Conservation (phyloP, 2,113 vertebrate genomes). For the Ranitomeya variabilis region DNA sequence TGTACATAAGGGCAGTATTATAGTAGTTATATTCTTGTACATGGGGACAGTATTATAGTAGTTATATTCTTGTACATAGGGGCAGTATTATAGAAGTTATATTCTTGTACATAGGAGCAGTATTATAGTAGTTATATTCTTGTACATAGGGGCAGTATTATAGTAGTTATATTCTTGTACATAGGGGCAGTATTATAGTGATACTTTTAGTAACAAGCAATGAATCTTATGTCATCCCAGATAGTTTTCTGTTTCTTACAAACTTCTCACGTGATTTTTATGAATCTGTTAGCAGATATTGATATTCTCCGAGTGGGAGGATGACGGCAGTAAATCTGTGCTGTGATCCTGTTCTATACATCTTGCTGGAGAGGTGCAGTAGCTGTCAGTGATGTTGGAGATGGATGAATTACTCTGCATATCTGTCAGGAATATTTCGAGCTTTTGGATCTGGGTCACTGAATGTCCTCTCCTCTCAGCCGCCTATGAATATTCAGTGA, state of each 20-base stretch:
- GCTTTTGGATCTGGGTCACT: conserved; percentile 10
- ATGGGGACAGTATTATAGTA: too few relatives aligned
- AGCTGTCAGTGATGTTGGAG: not conserved
- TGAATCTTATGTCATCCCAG: not conserved
- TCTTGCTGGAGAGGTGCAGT: conserved; percentile 10
- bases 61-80: too few relatives aligned
- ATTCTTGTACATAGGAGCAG: too few relatives aligned
- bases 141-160: too few relatives aligned
- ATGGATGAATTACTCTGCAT: not conserved
- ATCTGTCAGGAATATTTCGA: not conserved
- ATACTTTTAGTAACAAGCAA: not conserved
- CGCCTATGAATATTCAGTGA: not conserved
- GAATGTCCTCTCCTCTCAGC: not conserved
- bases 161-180: conserved; percentile 10
- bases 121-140: too few relatives aligned
- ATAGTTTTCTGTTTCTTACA: not conserved
- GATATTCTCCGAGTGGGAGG: not conserved
- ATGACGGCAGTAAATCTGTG: not conserved
- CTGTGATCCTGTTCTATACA: not conserved
- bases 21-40: too few relatives aligned
- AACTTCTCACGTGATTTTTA: not conserved
- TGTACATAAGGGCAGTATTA: too few relatives aligned
- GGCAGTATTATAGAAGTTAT: too few relatives aligned
- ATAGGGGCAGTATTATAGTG: not conserved
- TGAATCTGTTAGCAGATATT: not conserved